Evolutionary conservation across 2,888 invertebrate genomes (phyloP).

Genomic region (Deroplatys truncata): DNA sequence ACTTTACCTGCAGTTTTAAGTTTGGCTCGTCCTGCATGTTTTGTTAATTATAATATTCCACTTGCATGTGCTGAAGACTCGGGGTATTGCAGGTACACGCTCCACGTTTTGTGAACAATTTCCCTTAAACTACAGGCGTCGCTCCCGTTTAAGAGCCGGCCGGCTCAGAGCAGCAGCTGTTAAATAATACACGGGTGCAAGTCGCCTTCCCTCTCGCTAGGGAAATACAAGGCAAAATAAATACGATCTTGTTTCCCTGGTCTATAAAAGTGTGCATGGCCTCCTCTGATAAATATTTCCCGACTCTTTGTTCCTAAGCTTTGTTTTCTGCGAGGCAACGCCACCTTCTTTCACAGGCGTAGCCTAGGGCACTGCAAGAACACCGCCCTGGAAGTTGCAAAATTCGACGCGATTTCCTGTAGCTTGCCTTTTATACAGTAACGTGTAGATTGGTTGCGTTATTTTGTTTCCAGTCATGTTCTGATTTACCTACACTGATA

Average conservation of each 20-base stretch:
- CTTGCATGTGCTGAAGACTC: too few relatives aligned
- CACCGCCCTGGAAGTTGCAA: not conserved
- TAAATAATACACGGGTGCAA: constrained; percentile 25
- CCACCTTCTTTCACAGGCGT: not conserved
- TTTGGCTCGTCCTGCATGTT: too few relatives aligned
- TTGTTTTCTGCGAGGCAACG: not conserved
- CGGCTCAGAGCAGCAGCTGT: not conserved
- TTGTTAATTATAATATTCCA: too few relatives aligned
- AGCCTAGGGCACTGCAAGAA: not conserved
- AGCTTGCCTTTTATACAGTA: too few relatives aligned
- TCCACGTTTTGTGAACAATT: not conserved
- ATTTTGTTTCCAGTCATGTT: too few relatives aligned
- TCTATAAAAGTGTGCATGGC: not conserved
- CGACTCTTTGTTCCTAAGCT: constrained; percentile 1
- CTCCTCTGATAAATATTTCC: not conserved
- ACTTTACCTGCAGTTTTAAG: too few relatives aligned
- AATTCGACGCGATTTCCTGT: not conserved
- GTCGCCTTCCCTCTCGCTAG: constrained; percentile 20
- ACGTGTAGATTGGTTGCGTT: too few relatives aligned
- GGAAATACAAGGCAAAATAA: constrained; percentile 23
- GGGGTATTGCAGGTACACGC: not conserved
- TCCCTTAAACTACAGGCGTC: not conserved
- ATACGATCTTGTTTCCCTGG: not conserved
- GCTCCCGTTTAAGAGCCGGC: not conserved
- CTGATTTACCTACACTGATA: too few relatives aligned